phyloP scores from a whole-genome alignment of 2,888 invertebrate species.

The Drosophila pegasa region DNA sequence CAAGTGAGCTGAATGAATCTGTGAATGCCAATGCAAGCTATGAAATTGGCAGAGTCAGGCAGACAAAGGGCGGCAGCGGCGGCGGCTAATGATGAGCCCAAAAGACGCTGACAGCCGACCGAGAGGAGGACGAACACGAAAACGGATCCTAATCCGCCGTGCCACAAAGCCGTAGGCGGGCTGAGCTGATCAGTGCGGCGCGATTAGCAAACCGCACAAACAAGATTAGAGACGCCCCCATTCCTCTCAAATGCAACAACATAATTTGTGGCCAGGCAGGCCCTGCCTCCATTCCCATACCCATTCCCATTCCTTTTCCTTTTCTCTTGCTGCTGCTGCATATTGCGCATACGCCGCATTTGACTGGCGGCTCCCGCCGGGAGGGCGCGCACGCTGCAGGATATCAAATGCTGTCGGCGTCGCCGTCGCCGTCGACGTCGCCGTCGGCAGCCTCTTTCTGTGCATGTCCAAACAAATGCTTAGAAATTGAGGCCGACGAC shows the following conservation, averaged over 20 bases:
- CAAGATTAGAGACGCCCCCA: conserved; percentile 62
- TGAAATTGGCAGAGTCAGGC: conserved; percentile 33
- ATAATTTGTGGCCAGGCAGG: conserved; percentile 53
- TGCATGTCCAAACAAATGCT: conserved; percentile 76
- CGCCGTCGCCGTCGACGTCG: background rate
- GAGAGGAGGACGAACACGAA: background rate
- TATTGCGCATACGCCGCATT: conserved; percentile 63
- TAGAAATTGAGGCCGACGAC: conserved; percentile 73
- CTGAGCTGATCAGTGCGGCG: conserved; percentile 50
- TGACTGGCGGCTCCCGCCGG: conserved; percentile 44
- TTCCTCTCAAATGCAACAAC: conserved; percentile 62
- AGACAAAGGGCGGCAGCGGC: conserved; percentile 3
- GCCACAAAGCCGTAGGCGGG: conserved; percentile 4
- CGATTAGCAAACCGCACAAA: conserved; percentile 63
- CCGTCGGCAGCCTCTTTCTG: conserved; percentile 13
- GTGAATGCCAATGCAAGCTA: conserved; percentile 4
- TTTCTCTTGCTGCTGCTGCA: background rate
- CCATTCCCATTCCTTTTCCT: background rate
- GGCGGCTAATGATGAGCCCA: conserved; percentile 34
- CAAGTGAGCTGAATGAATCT: conserved; percentile 34
- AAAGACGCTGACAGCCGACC: conserved; percentile 19
- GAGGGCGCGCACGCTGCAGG: conserved; percentile 44
- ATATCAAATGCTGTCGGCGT: conserved; percentile 34
- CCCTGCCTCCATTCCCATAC: background rate
- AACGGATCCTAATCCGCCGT: background rate